A percentile compares a stretch with the other conserved stretches of the same genome.
Conservation (phyloP, 2,888 invertebrate genomes). For the Xylophagus ater region DNA sequence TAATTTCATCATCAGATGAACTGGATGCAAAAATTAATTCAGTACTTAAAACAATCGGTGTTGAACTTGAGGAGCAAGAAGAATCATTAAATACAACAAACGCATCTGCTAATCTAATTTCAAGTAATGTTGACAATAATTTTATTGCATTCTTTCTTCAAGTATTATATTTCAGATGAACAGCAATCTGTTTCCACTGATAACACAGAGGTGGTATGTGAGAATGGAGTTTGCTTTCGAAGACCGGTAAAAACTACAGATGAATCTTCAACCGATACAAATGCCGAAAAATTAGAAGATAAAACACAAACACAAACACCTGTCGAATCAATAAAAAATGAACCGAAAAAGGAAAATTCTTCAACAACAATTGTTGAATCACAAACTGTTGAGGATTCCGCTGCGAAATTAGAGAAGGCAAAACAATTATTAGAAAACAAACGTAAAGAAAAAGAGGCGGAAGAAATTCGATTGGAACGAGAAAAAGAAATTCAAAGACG, state of each 20-base stretch:
- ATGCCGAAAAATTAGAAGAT: slow-evolving; percentile 20
- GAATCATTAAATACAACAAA: background rate
- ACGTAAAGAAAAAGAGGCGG: slow-evolving; percentile 49
- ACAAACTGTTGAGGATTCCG: slow-evolving; percentile 8
- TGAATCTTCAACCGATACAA: slow-evolving; percentile 9
- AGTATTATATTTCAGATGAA: background rate
- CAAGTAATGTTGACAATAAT: slow-evolving; percentile 9
- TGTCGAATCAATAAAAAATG: slow-evolving; percentile 40
- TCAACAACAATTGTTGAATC: slow-evolving; percentile 5
- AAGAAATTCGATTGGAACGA: slow-evolving; percentile 54
- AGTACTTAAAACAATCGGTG: slow-evolving; percentile 34
- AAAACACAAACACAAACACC: slow-evolving; percentile 28
- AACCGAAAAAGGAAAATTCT: slow-evolving; percentile 46
- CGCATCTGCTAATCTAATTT: slow-evolving; percentile 11
- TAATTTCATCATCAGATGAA: slow-evolving; percentile 45
- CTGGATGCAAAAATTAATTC: slow-evolving; percentile 54
- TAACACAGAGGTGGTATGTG: slow-evolving; percentile 40
- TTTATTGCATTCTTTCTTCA: background rate
- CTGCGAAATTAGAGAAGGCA: slow-evolving; percentile 47
- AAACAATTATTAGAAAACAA: slow-evolving; percentile 57
- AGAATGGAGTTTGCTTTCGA: slow-evolving; percentile 42
- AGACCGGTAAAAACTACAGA: slow-evolving; percentile 14
- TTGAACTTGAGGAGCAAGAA: background rate
- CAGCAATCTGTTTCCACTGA: slow-evolving; percentile 1
- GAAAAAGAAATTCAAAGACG: slow-evolving; percentile 60